phyloP scores from a whole-genome alignment of 2,113 vertebrate genomes.

The Vanacampus margaritifer region DNA sequence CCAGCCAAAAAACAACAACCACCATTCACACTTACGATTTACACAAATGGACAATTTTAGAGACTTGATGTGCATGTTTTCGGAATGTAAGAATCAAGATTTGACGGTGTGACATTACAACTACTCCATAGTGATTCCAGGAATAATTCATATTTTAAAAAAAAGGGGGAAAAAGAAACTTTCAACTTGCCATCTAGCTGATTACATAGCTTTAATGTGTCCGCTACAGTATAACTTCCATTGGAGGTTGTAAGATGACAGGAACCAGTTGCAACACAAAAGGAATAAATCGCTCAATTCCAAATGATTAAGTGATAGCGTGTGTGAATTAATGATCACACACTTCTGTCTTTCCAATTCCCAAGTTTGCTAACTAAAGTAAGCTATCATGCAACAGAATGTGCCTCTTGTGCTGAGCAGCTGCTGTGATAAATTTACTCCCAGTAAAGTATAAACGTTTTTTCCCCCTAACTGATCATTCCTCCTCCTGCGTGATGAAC shows the following conservation, averaged over 20 bases:
- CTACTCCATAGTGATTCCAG: no score
- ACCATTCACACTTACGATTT: no score
- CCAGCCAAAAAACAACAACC: no score
- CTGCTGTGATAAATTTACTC: neutral
- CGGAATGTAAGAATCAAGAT: no score
- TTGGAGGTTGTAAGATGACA: neutral
- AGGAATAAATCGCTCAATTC: neutral
- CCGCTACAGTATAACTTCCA: no score
- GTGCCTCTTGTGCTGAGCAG: neutral
- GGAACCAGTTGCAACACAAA: neutral
- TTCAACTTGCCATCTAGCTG: no score
- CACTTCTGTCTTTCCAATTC: neutral
- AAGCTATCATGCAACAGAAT: neutral
- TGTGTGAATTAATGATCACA: neutral
- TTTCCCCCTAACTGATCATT: neutral
- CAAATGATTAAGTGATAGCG: neutral
- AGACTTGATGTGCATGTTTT: no score
- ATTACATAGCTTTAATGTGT: no score
- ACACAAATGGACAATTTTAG: no score
- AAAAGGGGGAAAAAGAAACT: no score
- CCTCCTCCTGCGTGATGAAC: neutral
- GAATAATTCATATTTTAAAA: no score
- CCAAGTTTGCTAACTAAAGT: neutral
- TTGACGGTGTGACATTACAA: no score
- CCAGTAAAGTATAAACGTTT: neutral